phyloP scores from a whole-genome alignment of 2,888 invertebrate genomes.

The Empis stercorea region DNA sequence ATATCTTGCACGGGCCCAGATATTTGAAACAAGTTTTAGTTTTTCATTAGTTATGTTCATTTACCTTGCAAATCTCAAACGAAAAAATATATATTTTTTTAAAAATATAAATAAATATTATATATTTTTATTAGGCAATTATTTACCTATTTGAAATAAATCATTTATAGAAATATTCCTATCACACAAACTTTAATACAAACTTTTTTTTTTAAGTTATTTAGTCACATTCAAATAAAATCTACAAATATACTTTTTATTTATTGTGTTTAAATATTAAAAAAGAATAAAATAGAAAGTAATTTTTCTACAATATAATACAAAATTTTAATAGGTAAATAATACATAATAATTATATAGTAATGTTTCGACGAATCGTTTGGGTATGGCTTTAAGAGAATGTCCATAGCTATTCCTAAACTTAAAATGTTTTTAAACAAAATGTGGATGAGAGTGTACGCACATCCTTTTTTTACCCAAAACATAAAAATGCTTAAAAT shows the following conservation, averaged over 20 bases:
- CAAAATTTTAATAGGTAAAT: constrained; percentile 17
- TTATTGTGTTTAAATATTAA: constrained; percentile 6
- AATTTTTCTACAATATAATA: not conserved
- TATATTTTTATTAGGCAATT: constrained; percentile 17
- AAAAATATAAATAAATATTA: constrained; percentile 5
- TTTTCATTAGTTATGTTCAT: constrained; percentile 33
- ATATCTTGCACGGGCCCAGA: constrained; percentile 16
- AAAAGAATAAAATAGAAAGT: not conserved
- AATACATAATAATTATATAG: constrained; percentile 18
- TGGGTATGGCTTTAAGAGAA: constrained; percentile 32
- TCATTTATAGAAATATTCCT: not conserved
- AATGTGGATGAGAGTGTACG: not conserved
- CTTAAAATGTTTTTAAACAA: constrained; percentile 23
- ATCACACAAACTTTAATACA: not conserved
- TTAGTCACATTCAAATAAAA: not conserved
- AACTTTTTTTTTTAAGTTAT: not conserved
- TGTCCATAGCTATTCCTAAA: constrained; percentile 37
- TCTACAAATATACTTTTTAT: no score
- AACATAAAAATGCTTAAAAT: no score
- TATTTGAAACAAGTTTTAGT: constrained; percentile 11
- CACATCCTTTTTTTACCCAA: not conserved
- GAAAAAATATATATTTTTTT: constrained; percentile 19
- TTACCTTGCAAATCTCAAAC: constrained; percentile 35
- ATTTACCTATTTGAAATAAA: constrained; percentile 20
- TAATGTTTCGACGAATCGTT: constrained; percentile 20